Evolutionary conservation across 2,888 invertebrate genomes (phyloP).

Genomic region (Netelia virgata): DNA sequence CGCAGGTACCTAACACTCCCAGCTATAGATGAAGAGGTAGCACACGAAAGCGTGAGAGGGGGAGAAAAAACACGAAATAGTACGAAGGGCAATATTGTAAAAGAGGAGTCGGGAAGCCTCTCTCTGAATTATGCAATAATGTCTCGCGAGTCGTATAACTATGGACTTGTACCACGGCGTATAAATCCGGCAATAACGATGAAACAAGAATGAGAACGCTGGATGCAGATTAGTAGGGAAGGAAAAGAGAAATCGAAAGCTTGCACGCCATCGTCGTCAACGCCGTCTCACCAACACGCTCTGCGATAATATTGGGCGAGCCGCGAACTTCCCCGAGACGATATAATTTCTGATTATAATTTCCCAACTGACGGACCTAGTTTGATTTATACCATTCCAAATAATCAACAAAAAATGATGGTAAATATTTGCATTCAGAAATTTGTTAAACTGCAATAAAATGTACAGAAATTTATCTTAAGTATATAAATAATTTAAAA

Average conservation of each 20-base stretch:
- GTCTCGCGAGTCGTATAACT: neutral
- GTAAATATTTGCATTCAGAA: too few species aligned
- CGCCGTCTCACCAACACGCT: constrained; percentile 25
- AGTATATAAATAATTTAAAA: too few species aligned
- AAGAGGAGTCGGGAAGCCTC: constrained; percentile 2
- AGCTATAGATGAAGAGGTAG: constrained; percentile 35
- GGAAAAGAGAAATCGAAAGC: constrained; percentile 39
- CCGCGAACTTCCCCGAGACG: neutral
- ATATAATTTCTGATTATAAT: neutral
- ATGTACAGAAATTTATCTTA: too few species aligned
- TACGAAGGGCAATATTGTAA: neutral
- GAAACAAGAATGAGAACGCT: constrained; percentile 38
- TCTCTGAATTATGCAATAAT: neutral
- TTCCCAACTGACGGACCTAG: neutral
- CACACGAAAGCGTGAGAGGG: neutral
- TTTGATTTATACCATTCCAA: too few species aligned
- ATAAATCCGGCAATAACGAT: constrained; percentile 36
- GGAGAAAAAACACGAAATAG: constrained; percentile 13
- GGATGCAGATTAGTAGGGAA: constrained; percentile 11
- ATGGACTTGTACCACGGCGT: constrained; percentile 16
- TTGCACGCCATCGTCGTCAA: constrained; percentile 44
- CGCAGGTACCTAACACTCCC: constrained; percentile 19
- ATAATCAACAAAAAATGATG: too few species aligned
- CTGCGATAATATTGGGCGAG: neutral
- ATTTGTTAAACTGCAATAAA: too few species aligned